Conservation (phyloP, 2,113 vertebrate genomes). For the Melanerpes formicivorus region DNA sequence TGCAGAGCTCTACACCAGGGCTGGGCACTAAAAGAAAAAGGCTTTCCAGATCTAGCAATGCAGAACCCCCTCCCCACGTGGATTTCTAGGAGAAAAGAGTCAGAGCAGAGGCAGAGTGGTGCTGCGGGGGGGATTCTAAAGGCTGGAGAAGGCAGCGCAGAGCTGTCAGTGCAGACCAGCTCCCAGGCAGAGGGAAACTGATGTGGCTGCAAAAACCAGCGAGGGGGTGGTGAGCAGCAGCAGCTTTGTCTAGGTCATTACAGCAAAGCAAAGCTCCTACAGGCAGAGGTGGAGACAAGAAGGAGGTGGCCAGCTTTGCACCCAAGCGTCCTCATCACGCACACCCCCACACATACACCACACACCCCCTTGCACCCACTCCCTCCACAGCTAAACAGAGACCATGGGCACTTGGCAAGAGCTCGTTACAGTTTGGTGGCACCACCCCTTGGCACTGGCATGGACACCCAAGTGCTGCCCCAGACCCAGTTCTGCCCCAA, state of each 20-base stretch:
- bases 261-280: background rate
- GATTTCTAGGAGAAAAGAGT: background rate
- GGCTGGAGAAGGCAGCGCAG: background rate
- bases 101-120: background rate
- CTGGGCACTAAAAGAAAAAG: slow-evolving; percentile 26
- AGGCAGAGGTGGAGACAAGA: background rate
- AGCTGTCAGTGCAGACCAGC: background rate
- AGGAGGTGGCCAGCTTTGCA: background rate
- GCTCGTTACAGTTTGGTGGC: background rate
- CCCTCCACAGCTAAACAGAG: background rate
- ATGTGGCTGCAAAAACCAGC: background rate
- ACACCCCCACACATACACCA: background rate
- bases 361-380: background rate
- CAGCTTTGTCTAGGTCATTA: background rate
- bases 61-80: slow-evolving; percentile 46
- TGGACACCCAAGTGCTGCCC: background rate
- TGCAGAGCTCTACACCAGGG: background rate
- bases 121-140: background rate
- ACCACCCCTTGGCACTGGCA: background rate
- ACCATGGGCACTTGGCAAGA: accelerated
- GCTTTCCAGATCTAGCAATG: background rate
- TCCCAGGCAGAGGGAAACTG: background rate
- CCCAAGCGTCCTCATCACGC: background rate
- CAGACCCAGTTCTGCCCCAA: background rate
- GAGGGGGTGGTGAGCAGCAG: background rate